Percentiles rank a stretch among this genome's conserved stretches.
Evolutionary conservation across 2,888 invertebrate genomes (phyloP).

Genomic region (Drosophila lutescens): DNA sequence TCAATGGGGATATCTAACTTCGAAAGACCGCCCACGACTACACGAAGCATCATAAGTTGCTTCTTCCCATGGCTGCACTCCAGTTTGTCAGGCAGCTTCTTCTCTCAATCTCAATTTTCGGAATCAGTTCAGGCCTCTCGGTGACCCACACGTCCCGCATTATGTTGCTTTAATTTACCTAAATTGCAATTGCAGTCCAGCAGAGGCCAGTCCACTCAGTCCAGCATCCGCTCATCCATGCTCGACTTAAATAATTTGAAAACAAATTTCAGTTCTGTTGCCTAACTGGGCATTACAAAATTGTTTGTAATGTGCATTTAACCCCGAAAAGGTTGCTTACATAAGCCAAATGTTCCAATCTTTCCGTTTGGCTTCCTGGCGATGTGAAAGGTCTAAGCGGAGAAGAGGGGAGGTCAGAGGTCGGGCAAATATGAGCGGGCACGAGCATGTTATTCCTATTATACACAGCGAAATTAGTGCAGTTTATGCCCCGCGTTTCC

Average conservation of each 20-base stretch:
- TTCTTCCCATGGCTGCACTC: conserved; percentile 57
- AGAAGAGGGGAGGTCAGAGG: conserved; percentile 47
- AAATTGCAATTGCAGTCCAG: conserved; percentile 59
- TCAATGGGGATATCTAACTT: neutral
- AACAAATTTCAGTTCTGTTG: conserved; percentile 73
- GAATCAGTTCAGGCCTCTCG: conserved; percentile 48
- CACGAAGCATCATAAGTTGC: neutral
- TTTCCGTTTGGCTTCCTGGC: conserved; percentile 22
- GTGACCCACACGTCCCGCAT: conserved; percentile 72
- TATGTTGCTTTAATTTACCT: conserved; percentile 74
- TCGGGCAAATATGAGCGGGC: conserved; percentile 73
- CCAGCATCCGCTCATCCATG: conserved; percentile 43
- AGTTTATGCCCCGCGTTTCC: conserved; percentile 35
- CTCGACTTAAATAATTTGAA: conserved; percentile 78
- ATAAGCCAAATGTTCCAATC: conserved; percentile 22
- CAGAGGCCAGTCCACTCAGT: neutral
- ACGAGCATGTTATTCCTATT: conserved; percentile 65
- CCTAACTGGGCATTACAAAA: conserved; percentile 71
- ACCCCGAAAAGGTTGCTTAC: conserved; percentile 58
- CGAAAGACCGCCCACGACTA: conserved; percentile 52
- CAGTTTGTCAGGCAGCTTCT: conserved; percentile 48
- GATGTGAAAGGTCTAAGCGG: conserved; percentile 4
- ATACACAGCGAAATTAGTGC: conserved; percentile 68
- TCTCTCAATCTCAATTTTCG: conserved; percentile 57
- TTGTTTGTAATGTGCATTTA: conserved; percentile 73